Evolutionary conservation across 2,797 vertebrate species (phyloP).

Genomic region (Gastrophryne carolinensis): DNA sequence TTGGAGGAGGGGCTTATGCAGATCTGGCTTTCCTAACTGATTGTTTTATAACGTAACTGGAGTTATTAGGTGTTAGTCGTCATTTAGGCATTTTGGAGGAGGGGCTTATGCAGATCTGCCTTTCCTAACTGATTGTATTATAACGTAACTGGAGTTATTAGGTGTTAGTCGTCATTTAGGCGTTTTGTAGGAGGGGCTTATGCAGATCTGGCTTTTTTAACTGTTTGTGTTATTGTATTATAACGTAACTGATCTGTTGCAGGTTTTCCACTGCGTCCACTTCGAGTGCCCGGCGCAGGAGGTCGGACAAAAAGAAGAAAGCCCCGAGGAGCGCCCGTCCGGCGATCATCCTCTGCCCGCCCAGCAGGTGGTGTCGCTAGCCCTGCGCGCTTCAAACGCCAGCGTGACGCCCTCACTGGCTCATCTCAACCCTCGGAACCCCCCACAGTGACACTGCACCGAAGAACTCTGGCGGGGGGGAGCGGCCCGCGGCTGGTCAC

Average conservation of each 20-base stretch:
- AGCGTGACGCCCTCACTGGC: conserved; percentile 70
- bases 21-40: too few relatives aligned
- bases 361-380: conserved; percentile 63
- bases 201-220: too few relatives aligned
- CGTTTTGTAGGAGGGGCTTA: too few relatives aligned
- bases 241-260: background rate
- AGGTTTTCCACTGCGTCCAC: conserved; percentile 99
- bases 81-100: too few relatives aligned
- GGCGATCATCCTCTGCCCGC: conserved; percentile 50
- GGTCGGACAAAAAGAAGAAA: conserved; percentile 76
- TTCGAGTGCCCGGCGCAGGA: conserved; percentile 93
- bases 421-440: conserved; percentile 56
- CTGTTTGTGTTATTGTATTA: background rate
- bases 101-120: too few relatives aligned
- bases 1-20: too few relatives aligned
- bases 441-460: conserved; percentile 44
- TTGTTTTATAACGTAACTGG: too few relatives aligned
- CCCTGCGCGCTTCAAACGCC: conserved; percentile 68
- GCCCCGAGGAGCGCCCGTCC: conserved; percentile 68
- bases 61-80: too few relatives aligned
- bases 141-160: too few relatives aligned
- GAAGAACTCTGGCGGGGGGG: background rate
- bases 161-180: too few relatives aligned
- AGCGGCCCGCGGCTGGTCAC: background rate
- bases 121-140: too few relatives aligned